A percentile compares a stretch with the other conserved stretches of the same genome.
phyloP scores from a whole-genome alignment of 2,888 invertebrate genomes.

The Branchellion lobata region DNA sequence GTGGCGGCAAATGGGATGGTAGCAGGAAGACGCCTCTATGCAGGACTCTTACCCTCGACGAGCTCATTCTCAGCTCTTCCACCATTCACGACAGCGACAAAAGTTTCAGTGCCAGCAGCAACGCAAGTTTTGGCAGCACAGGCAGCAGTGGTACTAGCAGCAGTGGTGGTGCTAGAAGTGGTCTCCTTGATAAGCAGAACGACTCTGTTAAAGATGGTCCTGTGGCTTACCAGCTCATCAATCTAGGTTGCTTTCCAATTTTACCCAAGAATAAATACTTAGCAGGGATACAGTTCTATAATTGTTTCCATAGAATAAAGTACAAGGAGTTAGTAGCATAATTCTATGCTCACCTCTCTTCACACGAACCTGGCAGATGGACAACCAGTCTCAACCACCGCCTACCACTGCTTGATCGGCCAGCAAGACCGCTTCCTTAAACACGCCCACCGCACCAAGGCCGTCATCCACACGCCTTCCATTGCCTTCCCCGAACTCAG shows the following conservation, averaged over 20 bases:
- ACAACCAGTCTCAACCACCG: neutral
- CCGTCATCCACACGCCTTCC: conserved; percentile 73
- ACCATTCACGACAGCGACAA: neutral
- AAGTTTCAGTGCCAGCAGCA: neutral
- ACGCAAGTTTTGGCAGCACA: neutral
- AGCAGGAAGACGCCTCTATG: neutral
- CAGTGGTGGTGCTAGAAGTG: neutral
- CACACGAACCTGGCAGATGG: neutral
- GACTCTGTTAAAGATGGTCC: neutral
- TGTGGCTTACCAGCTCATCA: neutral
- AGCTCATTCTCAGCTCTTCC: neutral
- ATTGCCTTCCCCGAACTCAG: conserved; percentile 75
- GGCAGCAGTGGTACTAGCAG: conserved; percentile 1
- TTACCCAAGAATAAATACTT: no score
- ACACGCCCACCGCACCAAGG: conserved; percentile 61
- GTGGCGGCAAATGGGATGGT: no score
- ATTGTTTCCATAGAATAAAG: no score
- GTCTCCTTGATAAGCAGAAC: neutral
- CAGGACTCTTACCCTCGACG: neutral
- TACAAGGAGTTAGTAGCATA: no score
- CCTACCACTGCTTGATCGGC: conserved; percentile 3
- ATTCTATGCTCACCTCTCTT: no score
- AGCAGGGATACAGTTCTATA: no score
- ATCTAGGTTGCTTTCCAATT: neutral
- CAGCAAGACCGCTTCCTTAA: conserved; percentile 57